Evolutionary conservation across 2,888 invertebrate genomes (phyloP), one percentile per base, ranked within the genome.

Genomic region (Sussaba pulchella): DNA sequence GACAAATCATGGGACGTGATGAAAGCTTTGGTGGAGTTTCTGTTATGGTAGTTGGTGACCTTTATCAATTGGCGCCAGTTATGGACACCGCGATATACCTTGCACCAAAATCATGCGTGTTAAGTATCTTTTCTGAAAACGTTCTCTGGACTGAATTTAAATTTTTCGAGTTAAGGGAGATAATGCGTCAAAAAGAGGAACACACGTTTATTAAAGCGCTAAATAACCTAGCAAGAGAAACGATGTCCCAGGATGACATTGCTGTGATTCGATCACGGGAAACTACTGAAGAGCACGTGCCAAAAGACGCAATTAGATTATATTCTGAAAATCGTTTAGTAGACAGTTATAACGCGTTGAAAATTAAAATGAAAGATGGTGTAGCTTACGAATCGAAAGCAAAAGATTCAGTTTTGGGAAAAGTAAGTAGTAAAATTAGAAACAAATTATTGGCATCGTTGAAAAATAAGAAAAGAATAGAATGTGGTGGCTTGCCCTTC

Each of bases 1-100:
- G n/a, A n/a, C n/a, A n/a, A n/a, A n/a, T n/a, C n/a, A n/a, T n/a
- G n/a, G n/a, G n/a, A n/a, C n/a, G n/a, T n/a, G n/a, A n/a, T n/a
- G n/a, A n/a, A n/a, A n/a, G n/a, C n/a, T n/a, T n/a, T n/a, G n/a
- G 90, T 17, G 88, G 88, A 17, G 57, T 89, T 4, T 89, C 89
- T 9, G 82, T 91, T 8, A 71, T 91, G 10, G 82, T 86, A 12
- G 85, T 91, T 57, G 91, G 91, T 19, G 90, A 91, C 77, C 84
- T 90, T 8, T 83, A 87, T 81, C 89, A 91, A 82, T 79, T 90
- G 39, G 87, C 88, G 19, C 89, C 89, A 12, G 88, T 91, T 14
- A 81, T 82, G 39, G 88, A 88, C 47, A 63, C 57, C 8, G 66
- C 81, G 17, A 79, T 89, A 47, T 90, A 82, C 75, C 67, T 67